phyloP scores from a whole-genome alignment of 1,140 invertebrate genomes.

The Neotoxoptera formosana region DNA sequence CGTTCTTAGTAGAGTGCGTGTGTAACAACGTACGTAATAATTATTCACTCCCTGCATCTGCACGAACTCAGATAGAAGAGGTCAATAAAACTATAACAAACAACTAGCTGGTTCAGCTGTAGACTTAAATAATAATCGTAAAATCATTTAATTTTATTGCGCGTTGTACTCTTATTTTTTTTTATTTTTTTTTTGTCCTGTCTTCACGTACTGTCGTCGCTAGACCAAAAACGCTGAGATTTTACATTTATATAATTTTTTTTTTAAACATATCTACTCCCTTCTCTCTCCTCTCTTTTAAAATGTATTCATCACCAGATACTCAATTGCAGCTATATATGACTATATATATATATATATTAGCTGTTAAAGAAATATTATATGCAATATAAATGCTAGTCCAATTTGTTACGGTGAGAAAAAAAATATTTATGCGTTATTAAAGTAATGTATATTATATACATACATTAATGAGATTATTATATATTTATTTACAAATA shows the following conservation, averaged over 20 bases:
- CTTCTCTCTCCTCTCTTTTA: neutral
- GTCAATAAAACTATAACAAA: slow-evolving; percentile 29
- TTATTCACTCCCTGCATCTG: neutral
- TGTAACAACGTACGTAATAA: neutral
- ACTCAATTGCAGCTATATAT: slow-evolving; percentile 38
- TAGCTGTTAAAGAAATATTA: slow-evolving; percentile 48
- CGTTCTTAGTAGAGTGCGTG: neutral
- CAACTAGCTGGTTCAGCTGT: neutral
- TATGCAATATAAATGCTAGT: slow-evolving; percentile 58
- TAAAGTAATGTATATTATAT: slow-evolving; percentile 32
- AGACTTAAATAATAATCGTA: neutral
- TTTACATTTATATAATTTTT: slow-evolving; percentile 27
- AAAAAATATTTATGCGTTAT: slow-evolving; percentile 55
- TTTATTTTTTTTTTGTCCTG: neutral
- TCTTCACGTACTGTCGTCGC: neutral
- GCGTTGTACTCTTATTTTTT: neutral
- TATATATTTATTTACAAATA: slow-evolving; percentile 41
- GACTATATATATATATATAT: neutral
- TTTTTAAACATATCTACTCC: neutral
- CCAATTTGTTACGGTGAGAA: slow-evolving; percentile 53
- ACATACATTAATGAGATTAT: slow-evolving; percentile 30
- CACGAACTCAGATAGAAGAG: neutral
- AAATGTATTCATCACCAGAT: slow-evolving; percentile 48
- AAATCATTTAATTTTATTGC: neutral
- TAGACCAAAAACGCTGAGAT: neutral